A percentile compares a stretch with the other conserved stretches of the same genome.
Evolutionary conservation across 2,888 invertebrate genomes (phyloP).

Genomic region (Troglohyphantes excavatus): DNA sequence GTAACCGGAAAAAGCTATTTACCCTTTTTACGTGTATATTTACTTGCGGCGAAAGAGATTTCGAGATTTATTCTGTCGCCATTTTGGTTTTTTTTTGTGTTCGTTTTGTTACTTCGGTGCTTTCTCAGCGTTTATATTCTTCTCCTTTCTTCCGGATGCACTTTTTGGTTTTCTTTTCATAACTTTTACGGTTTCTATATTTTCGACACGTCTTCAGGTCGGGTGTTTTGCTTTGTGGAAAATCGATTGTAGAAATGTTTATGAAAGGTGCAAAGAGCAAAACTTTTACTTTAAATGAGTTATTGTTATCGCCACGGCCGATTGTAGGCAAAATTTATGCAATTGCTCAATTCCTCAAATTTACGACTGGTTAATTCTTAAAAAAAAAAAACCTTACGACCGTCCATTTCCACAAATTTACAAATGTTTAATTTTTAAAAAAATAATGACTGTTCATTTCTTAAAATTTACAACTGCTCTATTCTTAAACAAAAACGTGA

Average conservation of each 20-base stretch:
- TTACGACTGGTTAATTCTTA: too few species aligned
- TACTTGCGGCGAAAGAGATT: constrained; percentile 14
- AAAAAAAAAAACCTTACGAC: too few species aligned
- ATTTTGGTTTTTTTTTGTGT: not conserved
- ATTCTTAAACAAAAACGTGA: too few species aligned
- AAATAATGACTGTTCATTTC: too few species aligned
- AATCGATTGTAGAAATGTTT: not conserved
- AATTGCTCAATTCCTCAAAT: too few species aligned
- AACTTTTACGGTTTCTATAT: constrained; percentile 23
- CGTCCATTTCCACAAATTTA: too few species aligned
- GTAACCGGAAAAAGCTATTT: constrained; percentile 62
- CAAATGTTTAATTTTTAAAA: too few species aligned
- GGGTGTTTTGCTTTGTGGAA: not conserved
- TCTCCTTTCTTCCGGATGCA: constrained; percentile 7
- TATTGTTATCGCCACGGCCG: too few species aligned
- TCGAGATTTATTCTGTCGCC: constrained; percentile 20
- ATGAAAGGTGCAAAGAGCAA: too few species aligned
- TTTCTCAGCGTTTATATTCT: constrained; percentile 16
- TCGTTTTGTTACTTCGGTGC: not conserved
- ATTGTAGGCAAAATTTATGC: too few species aligned
- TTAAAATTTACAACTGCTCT: too few species aligned
- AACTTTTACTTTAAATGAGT: too few species aligned
- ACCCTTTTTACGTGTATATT: constrained; percentile 52
- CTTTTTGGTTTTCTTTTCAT: constrained; percentile 45
- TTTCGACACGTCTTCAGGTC: not conserved